These are phyloP conservation scores for Cinara cedri DNA, from an alignment of 2,888 invertebrate species.

Conservation along the genomic window DNA sequence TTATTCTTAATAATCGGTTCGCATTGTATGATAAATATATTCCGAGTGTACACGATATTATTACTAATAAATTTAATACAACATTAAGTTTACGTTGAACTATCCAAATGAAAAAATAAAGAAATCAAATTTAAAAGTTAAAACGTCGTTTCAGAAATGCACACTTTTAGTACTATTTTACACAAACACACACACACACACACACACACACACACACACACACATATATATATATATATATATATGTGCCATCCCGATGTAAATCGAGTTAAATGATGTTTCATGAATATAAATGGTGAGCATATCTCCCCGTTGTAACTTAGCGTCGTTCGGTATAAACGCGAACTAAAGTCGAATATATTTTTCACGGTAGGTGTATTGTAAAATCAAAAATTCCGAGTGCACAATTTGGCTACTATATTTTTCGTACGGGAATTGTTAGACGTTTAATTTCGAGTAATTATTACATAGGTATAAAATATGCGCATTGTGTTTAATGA, in stretches of 20 bases:
- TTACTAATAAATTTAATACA: constrained; percentile 24
- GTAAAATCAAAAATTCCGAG: too few species aligned
- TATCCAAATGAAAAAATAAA: constrained; percentile 6
- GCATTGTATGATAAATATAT: not conserved
- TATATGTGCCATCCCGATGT: not conserved
- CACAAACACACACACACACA: too few species aligned
- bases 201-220: too few species aligned
- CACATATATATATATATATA: too few species aligned
- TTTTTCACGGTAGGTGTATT: not conserved
- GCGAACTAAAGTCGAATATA: not conserved
- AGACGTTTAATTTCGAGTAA: too few species aligned
- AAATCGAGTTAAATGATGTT: constrained; percentile 29
- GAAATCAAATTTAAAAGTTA: not conserved
- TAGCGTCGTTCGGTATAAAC: not conserved
- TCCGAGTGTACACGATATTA: not conserved
- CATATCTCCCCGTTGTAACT: not conserved
- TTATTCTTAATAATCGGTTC: constrained; percentile 9
- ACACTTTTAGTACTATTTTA: not conserved
- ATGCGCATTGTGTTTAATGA: too few species aligned
- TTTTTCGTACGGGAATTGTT: too few species aligned
- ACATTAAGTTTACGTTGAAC: constrained; percentile 1
- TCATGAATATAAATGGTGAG: constrained; percentile 4
- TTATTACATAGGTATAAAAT: too few species aligned
- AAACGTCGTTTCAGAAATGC: not conserved
- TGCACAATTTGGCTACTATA: not conserved